phyloP scores from a whole-genome alignment of 2,888 invertebrate genomes.

The Dryadula phaetusa region DNA sequence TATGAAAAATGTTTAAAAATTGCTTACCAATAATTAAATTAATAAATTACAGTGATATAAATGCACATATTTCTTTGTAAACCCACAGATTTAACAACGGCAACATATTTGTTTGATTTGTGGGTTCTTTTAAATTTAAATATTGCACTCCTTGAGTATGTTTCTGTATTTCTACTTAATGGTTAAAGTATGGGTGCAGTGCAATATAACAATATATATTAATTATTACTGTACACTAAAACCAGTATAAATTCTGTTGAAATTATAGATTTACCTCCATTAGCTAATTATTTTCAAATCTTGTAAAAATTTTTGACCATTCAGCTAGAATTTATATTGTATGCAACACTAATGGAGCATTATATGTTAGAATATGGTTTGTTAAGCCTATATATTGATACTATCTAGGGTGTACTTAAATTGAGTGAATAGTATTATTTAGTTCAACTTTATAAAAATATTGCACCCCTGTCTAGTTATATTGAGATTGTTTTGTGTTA shows the following conservation, averaged over 20 bases:
- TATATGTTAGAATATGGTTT: conserved; percentile 57
- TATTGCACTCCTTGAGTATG: conserved; percentile 42
- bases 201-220: conserved; percentile 61
- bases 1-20: conserved; percentile 49
- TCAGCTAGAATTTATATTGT: conserved; percentile 61
- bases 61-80: conserved; percentile 45
- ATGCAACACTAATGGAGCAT: conserved; percentile 50
- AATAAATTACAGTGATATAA: conserved; percentile 53
- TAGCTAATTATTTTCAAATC: conserved; percentile 25
- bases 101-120: conserved; percentile 27
- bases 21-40: conserved; percentile 57
- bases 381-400: conserved; percentile 57
- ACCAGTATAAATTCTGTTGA: conserved; percentile 23
- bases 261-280: conserved; percentile 27
- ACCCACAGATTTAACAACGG: conserved; percentile 22
- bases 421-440: conserved; percentile 61
- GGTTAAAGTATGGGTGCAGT: conserved; percentile 65
- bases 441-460: conserved; percentile 60
- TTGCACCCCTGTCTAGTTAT: conserved; percentile 67
- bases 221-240: conserved; percentile 18
- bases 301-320: conserved; percentile 57
- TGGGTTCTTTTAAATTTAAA: conserved; percentile 24
- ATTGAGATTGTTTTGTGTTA: conserved; percentile 68
- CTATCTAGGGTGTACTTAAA: conserved; percentile 62
- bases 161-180: conserved; percentile 56